These are phyloP conservation scores for Microtus oregoni DNA, from an alignment of 2,113 vertebrate species.

Conservation along the genomic window DNA sequence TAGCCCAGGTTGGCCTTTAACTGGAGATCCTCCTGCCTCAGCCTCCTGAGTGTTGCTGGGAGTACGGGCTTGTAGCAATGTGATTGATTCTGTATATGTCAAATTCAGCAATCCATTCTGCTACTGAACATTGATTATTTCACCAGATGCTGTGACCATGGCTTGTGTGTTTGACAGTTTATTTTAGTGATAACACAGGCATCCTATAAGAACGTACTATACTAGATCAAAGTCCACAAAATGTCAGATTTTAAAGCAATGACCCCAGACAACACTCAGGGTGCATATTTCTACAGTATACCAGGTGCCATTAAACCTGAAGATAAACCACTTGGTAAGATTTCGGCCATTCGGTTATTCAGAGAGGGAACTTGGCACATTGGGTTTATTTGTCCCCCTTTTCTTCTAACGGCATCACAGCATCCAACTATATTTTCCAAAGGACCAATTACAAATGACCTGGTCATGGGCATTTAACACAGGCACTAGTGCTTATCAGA, in stretches of 20 bases:
- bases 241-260: neutral
- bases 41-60: neutral
- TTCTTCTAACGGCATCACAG: constrained; percentile 57
- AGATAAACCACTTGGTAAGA: neutral
- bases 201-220: neutral
- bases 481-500: constrained; percentile 58
- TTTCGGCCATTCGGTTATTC: constrained; percentile 46
- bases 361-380: constrained; percentile 48
- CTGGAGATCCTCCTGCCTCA: neutral
- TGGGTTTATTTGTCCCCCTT: constrained; percentile 51
- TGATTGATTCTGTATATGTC: neutral
- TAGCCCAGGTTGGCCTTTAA: neutral
- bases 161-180: constrained; percentile 20
- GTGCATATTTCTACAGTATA: neutral
- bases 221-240: constrained; percentile 17
- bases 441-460: constrained; percentile 58
- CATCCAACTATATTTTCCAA: constrained; percentile 70
- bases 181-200: constrained; percentile 39
- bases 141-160: neutral
- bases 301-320: neutral
- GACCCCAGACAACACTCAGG: neutral
- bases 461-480: constrained; percentile 48
- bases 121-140: neutral
- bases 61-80: too few species aligned
- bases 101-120: neutral